phyloP scores from a whole-genome alignment of 2,888 invertebrate genomes.

The Ophonus ardosiacus region DNA sequence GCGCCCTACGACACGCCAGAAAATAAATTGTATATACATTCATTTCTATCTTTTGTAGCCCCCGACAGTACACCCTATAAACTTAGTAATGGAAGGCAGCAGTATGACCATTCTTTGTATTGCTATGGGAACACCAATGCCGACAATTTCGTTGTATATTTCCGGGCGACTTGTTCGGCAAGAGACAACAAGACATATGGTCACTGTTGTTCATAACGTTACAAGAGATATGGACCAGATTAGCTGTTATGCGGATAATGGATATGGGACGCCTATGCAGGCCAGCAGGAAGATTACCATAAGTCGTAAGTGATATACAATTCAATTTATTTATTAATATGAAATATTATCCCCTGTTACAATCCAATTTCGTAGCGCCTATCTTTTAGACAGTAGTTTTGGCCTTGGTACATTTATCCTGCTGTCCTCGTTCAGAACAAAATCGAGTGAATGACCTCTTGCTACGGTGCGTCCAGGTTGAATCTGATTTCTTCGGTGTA shows the following conservation, averaged over 20 bases:
- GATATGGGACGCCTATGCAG: slow-evolving; percentile 92
- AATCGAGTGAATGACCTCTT: no score
- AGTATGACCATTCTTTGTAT: slow-evolving; percentile 92
- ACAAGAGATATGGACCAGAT: slow-evolving; percentile 91
- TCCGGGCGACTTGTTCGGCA: slow-evolving; percentile 88
- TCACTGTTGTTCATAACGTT: slow-evolving; percentile 90
- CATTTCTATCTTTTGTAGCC: slow-evolving; percentile 77
- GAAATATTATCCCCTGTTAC: no score
- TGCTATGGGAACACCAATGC: slow-evolving; percentile 91
- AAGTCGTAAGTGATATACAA: slow-evolving; percentile 82
- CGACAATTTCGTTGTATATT: slow-evolving; percentile 90
- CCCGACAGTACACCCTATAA: slow-evolving; percentile 90
- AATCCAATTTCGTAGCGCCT: no score
- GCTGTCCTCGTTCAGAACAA: no score
- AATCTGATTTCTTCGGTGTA: no score
- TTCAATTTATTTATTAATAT: not conserved
- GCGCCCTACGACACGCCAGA: no score
- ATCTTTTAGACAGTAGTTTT: no score
- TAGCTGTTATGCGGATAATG: slow-evolving; percentile 92
- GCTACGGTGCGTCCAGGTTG: no score
- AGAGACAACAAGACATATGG: slow-evolving; percentile 90
- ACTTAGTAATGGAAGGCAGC: slow-evolving; percentile 89
- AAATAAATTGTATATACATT: no score
- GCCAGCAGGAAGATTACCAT: slow-evolving; percentile 88
- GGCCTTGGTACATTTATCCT: no score